phyloP scores from a whole-genome alignment of 2,113 vertebrate genomes.

The Macaca nemestrina region DNA sequence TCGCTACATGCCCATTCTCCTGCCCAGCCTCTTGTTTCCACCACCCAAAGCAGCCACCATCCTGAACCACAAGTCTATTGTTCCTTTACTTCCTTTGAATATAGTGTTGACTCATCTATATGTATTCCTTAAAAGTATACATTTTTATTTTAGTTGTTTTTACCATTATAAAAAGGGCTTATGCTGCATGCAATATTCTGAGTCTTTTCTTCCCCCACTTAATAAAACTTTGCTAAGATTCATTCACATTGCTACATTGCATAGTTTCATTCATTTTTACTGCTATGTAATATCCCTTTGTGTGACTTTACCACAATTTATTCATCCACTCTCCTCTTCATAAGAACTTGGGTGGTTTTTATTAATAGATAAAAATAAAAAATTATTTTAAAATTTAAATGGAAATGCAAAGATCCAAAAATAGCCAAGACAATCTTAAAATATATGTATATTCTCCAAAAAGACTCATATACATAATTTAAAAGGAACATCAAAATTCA shows the following conservation, averaged over 20 bases:
- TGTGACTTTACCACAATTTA: neutral
- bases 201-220: neutral
- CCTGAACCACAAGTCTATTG: neutral
- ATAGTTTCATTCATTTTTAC: neutral
- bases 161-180: neutral
- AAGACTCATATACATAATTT: neutral
- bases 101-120: neutral
- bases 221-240: neutral
- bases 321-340: neutral
- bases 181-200: neutral
- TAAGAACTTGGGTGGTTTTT: neutral
- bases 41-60: neutral
- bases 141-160: neutral
- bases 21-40: neutral
- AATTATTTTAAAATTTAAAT: neutral
- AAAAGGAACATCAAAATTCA: neutral
- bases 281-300: neutral
- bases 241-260: neutral
- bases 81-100: neutral
- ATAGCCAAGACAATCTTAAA: neutral
- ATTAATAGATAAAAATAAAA: neutral
- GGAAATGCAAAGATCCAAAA: neutral
- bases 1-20: fast-evolving
- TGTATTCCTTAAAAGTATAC: neutral
- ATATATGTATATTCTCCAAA: neutral